Evolutionary conservation across 2,888 invertebrate genomes (phyloP).

Genomic region (Cataglyphis rosenhaueri): DNA sequence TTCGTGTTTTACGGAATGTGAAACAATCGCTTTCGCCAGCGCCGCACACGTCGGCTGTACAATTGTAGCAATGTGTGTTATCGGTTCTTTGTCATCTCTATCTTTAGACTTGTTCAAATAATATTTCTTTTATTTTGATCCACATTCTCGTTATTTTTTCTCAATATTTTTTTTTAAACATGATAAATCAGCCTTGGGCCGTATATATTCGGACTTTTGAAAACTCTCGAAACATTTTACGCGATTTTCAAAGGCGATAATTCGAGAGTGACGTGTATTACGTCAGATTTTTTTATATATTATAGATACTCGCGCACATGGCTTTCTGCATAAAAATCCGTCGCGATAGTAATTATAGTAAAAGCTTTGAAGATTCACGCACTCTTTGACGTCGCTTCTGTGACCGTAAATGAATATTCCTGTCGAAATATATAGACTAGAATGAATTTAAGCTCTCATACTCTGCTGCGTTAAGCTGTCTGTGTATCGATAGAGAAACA

Average conservation of each 20-base stretch:
- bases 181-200: neutral
- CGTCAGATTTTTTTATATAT: neutral
- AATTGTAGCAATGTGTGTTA: neutral
- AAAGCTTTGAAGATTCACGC: constrained; percentile 60
- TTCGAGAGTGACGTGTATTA: neutral
- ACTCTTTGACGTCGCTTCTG: constrained; percentile 51
- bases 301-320: neutral
- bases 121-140: neutral
- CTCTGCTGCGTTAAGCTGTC: constrained; percentile 43
- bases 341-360: constrained; percentile 57
- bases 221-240: neutral
- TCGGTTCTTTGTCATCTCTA: constrained; percentile 18
- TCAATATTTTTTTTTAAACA: neutral
- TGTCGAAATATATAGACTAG: constrained; percentile 31
- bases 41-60: neutral
- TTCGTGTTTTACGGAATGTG: constrained; percentile 45
- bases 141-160: constrained; percentile 20
- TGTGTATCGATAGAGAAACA: constrained; percentile 47
- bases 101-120: neutral
- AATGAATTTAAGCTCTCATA: constrained; percentile 46
- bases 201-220: neutral
- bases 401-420: constrained; percentile 45
- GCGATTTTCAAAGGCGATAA: neutral
- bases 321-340: neutral
- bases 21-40: constrained; percentile 32